Conservation (phyloP, 1,140 invertebrate species). For the Oedothorax gibbosus region DNA sequence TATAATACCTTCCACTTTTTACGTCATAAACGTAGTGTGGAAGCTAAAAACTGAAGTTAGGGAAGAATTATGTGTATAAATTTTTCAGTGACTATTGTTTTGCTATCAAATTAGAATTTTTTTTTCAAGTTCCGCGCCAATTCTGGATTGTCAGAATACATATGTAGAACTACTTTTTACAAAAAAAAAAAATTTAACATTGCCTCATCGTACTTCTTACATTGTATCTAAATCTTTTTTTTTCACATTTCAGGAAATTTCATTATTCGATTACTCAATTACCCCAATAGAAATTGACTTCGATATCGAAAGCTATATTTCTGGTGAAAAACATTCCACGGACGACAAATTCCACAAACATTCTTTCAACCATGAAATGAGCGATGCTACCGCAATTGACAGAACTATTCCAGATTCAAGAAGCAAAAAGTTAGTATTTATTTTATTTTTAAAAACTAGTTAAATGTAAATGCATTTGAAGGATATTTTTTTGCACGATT, state of each 20-base stretch:
- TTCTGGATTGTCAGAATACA: too few species aligned
- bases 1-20: too few species aligned
- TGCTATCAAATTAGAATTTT: too few species aligned
- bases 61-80: too few species aligned
- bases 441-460: not conserved
- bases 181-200: too few species aligned
- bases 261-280: not conserved
- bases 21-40: too few species aligned
- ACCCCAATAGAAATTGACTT: constrained; percentile 17
- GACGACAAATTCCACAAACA: constrained; percentile 29
- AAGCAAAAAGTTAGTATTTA: constrained; percentile 74
- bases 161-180: too few species aligned
- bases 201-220: too few species aligned
- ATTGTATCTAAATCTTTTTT: not conserved
- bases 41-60: too few species aligned
- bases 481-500: not conserved
- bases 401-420: constrained; percentile 89
- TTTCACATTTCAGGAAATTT: not conserved
- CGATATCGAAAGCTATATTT: constrained; percentile 20
- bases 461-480: not conserved
- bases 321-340: constrained; percentile 1
- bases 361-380: constrained; percentile 86
- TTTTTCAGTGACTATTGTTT: too few species aligned
- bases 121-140: too few species aligned
- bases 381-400: constrained; percentile 91